phyloP scores from a whole-genome alignment of 2,888 invertebrate species.

The Nasonovia ribisnigri region DNA sequence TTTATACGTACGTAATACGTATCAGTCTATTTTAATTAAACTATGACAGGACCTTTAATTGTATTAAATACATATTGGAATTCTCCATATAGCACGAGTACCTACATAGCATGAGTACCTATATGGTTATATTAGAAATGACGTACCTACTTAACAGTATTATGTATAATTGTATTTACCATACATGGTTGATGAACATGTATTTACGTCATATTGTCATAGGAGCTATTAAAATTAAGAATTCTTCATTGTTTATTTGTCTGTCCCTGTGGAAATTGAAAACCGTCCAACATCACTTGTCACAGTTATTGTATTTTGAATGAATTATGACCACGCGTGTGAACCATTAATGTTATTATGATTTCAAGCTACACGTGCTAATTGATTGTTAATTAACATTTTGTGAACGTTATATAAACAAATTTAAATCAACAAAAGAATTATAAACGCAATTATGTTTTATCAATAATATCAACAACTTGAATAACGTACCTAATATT shows the following conservation, averaged over 20 bases:
- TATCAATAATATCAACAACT: not conserved
- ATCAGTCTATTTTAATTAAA: not conserved
- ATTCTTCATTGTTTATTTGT: not conserved
- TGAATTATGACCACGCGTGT: not conserved
- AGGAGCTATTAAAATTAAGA: not conserved
- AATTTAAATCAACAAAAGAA: not conserved
- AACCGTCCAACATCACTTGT: slow-evolving; percentile 28
- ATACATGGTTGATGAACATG: not conserved
- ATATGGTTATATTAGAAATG: not conserved
- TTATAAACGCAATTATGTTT: not conserved
- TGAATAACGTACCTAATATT: not conserved
- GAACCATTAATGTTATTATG: slow-evolving; percentile 11
- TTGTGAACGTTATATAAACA: not conserved
- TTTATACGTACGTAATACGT: not conserved
- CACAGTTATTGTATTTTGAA: slow-evolving; percentile 12
- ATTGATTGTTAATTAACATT: not conserved
- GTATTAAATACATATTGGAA: not conserved
- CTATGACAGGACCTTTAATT: not conserved
- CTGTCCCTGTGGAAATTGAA: not conserved
- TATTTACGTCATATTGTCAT: not conserved
- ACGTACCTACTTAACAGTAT: not conserved
- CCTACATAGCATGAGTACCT: too few species aligned
- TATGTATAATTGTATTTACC: not conserved
- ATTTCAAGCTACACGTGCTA: slow-evolving; percentile 2
- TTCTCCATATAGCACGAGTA: not conserved